A percentile compares a stretch with the other conserved stretches of the same genome.
These are phyloP conservation scores for Meloidogyne chitwoodi DNA, from an alignment of 1,140 invertebrate species.

Conservation along the genomic window DNA sequence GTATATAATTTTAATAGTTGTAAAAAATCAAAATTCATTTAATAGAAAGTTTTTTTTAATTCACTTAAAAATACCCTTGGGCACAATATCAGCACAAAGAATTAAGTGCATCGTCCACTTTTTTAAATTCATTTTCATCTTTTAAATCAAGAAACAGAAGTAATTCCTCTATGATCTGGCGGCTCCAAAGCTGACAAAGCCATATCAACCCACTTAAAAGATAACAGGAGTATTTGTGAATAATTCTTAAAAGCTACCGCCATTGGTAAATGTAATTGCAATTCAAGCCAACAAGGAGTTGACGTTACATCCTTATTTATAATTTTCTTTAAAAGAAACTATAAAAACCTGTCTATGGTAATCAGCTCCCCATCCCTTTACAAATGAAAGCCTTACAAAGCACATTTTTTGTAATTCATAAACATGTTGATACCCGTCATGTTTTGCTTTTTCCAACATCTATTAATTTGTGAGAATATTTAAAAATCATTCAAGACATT, in stretches of 20 bases:
- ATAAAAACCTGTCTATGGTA: slow-evolving; percentile 78
- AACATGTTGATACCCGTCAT: slow-evolving; percentile 94
- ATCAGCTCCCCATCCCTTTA: slow-evolving; percentile 86
- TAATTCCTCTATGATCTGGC: slow-evolving; percentile 42
- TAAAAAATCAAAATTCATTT: no score
- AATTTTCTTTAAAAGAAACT: neutral
- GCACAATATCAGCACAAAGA: no score
- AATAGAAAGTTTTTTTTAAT: no score
- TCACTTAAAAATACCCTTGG: no score
- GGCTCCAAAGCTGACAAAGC: slow-evolving; percentile 41
- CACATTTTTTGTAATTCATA: slow-evolving; percentile 97
- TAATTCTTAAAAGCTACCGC: slow-evolving; percentile 63
- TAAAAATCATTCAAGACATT: neutral
- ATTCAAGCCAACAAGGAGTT: slow-evolving; percentile 97
- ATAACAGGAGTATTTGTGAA: neutral
- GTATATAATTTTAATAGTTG: no score
- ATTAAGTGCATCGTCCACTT: no score
- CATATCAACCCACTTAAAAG: slow-evolving; percentile 43
- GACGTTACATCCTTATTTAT: slow-evolving; percentile 77
- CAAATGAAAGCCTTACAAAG: slow-evolving; percentile 97
- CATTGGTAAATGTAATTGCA: slow-evolving; percentile 93
- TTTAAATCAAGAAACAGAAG: slow-evolving; percentile 41
- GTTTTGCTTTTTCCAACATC: slow-evolving; percentile 86
- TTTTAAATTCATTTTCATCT: neutral
- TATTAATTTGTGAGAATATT: slow-evolving; percentile 61